Conservation (phyloP, 2,888 invertebrate genomes). For the Ecliptopera silaceata region DNA sequence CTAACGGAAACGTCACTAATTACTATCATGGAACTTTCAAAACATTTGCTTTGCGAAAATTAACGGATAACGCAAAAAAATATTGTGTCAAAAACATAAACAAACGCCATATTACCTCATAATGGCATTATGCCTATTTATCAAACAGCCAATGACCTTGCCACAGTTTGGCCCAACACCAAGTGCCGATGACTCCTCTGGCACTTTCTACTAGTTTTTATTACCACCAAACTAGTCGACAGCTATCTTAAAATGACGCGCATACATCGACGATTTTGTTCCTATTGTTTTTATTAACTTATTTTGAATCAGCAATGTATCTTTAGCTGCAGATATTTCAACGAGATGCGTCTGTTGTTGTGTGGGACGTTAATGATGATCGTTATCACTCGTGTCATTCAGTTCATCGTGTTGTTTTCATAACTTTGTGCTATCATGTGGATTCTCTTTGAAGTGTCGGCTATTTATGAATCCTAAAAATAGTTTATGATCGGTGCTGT, state of each 20-base stretch:
- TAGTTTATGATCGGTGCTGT: conserved; percentile 1
- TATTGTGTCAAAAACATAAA: conserved; percentile 68
- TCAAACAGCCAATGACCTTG: conserved; percentile 76
- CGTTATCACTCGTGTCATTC: conserved; percentile 46
- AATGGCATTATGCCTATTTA: conserved; percentile 62
- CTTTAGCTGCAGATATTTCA: conserved; percentile 7
- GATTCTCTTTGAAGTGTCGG: conserved; percentile 34
- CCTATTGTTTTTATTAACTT: conserved; percentile 18
- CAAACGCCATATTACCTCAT: conserved; percentile 71
- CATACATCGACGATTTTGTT: conserved; percentile 46
- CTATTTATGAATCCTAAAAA: conserved; percentile 13
- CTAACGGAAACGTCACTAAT: conserved; percentile 22
- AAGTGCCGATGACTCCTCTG: conserved; percentile 76
- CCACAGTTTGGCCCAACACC: conserved; percentile 73
- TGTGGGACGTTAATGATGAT: conserved; percentile 42
- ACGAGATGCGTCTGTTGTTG: conserved; percentile 19
- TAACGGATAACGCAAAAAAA: not conserved
- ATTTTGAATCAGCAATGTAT: conserved; percentile 34
- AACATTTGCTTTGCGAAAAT: conserved; percentile 13
- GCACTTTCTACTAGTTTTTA: conserved; percentile 75
- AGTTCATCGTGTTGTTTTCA: conserved; percentile 49
- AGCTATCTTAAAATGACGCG: conserved; percentile 33
- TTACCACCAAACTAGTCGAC: conserved; percentile 40
- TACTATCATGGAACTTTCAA: conserved; percentile 19
- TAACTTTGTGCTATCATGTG: conserved; percentile 42